Base-by-base conservation (phyloP, 2,888 invertebrate species). In the Papilio elwesi region DNA sequence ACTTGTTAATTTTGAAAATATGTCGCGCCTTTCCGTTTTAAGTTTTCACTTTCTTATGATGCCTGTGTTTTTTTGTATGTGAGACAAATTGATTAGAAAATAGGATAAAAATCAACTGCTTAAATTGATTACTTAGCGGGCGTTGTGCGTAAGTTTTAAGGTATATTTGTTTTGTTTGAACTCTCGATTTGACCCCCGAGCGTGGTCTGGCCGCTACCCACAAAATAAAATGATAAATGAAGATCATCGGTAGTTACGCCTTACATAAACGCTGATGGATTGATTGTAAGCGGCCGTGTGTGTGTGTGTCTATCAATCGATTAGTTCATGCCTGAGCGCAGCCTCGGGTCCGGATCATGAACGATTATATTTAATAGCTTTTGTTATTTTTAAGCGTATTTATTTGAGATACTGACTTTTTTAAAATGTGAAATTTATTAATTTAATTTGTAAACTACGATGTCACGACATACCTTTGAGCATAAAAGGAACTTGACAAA, bases 221-320 rank as follows among this genome's bases (percentile, higher is more conserved):
- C 89, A 89, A 90, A 90, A 91, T 89, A 88, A 89, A 90, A 92
- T 93, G 93, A 93, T 93, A 91, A 93, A 93, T 93, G 90, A 86
- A 89, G 87, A 89, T 87, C 87, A 87, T 89, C 91, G 88, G 90
- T 91, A 92, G 93, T 92, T 91, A 87, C 85, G 87, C 85, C 87
- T 89, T 90, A 91, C 90, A 90, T 90, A 89, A 89, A 91, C 87
- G 88, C 90, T 93, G 93, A 93, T 93, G 89, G 92, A 93, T 93
- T 92, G 92, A 93, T 92, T 90, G 90, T 92, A 88, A 90, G 89
- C 87, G 89, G 83, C 83, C 87, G 79, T 81, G 85, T 90, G 88
- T 26, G 88, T 26, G 26, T 84, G 88, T 87, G 86, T 88, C 84
- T 87, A 87, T 89, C 90, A 87, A 92, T 92, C 91, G 92, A 92